Conservation (phyloP, 2,888 invertebrate species). For the Scelioninae gen. 1 region DNA sequence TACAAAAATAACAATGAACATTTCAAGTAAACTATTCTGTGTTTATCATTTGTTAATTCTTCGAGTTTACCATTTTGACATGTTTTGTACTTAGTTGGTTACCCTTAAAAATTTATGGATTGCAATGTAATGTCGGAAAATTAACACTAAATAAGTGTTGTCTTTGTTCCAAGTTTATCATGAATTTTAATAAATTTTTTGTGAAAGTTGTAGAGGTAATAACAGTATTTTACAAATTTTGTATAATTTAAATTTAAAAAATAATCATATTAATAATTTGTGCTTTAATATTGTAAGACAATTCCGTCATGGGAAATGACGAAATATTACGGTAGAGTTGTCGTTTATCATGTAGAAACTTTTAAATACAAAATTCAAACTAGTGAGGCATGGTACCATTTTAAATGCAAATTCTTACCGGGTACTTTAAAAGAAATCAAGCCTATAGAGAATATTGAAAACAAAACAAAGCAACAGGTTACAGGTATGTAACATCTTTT, state of each 20-base stretch:
- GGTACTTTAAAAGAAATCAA: too few species aligned
- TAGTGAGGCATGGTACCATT: conserved; percentile 76
- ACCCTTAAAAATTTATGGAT: neutral
- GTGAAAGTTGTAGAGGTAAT: conserved; percentile 8
- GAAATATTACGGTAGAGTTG: conserved; percentile 77
- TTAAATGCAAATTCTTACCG: conserved; percentile 59
- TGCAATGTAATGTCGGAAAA: neutral
- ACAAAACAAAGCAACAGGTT: too few species aligned
- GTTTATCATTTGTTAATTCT: conserved; percentile 17
- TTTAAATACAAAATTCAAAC: conserved; percentile 76
- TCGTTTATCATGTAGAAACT: conserved; percentile 75
- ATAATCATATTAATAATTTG: neutral
- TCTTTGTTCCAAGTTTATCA: conserved; percentile 35
- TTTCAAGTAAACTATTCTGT: neutral
- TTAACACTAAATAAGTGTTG: too few species aligned
- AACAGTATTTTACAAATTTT: too few species aligned
- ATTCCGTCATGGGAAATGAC: conserved; percentile 77
- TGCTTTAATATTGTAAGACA: conserved; percentile 59
- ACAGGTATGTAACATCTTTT: too few species aligned
- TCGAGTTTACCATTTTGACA: conserved; percentile 1
- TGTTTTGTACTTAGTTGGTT: neutral
- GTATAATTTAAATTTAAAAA: too few species aligned
- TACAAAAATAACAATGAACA: neutral
- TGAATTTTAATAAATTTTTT: conserved; percentile 73
- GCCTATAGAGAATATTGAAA: too few species aligned